Conservation (phyloP, 64 coral and sea anemone species). For the Montipora efflorescens region DNA sequence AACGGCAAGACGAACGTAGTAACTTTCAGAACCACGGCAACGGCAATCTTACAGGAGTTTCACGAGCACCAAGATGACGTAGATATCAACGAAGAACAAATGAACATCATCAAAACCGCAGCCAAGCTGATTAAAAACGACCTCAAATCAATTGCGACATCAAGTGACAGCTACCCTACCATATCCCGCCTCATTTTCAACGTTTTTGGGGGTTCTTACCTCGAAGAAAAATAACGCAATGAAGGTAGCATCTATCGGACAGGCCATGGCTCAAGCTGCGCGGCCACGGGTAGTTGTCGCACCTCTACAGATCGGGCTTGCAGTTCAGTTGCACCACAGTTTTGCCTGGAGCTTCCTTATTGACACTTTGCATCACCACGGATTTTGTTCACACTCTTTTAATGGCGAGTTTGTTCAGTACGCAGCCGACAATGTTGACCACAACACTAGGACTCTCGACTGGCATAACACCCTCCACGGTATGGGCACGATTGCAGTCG, state of each 20-base stretch:
- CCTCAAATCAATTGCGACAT: slow-evolving; percentile 8
- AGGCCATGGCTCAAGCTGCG: slow-evolving; percentile 24
- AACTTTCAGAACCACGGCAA: too few relatives aligned
- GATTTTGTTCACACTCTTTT: slow-evolving; percentile 13
- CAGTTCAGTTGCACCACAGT: slow-evolving; percentile 40
- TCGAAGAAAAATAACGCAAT: neutral
- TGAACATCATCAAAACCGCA: slow-evolving; percentile 17
- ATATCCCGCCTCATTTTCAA: neutral
- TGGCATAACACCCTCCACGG: neutral
- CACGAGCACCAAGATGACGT: neutral
- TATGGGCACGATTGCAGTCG: slow-evolving; percentile 32
- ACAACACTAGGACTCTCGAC: slow-evolving; percentile 25
- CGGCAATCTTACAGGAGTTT: too few relatives aligned
- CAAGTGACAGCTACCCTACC: slow-evolving; percentile 8
- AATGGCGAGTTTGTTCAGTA: slow-evolving; percentile 27
- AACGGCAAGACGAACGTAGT: too few relatives aligned
- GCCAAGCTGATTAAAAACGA: neutral
- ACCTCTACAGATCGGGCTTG: slow-evolving; percentile 54
- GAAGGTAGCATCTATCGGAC: slow-evolving; percentile 31
- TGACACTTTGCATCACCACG: neutral
- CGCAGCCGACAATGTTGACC: slow-evolving; percentile 51
- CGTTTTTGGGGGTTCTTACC: neutral
- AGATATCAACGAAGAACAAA: neutral
- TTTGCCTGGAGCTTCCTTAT: slow-evolving; percentile 37
- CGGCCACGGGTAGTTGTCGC: slow-evolving; percentile 40